phyloP scores from a whole-genome alignment of 2,888 invertebrate species.

The Morpho achilles region DNA sequence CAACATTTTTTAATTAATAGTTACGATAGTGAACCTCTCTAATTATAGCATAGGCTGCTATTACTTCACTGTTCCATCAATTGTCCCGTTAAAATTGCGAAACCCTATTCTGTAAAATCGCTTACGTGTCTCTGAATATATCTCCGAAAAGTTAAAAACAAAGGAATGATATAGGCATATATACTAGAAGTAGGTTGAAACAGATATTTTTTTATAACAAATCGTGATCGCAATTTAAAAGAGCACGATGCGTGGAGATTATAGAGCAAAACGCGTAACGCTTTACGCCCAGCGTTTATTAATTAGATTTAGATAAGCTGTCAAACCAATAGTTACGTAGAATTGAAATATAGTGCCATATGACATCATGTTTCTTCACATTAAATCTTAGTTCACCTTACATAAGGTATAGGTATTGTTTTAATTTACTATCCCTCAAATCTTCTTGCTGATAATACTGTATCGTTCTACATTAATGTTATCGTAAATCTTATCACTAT shows the following conservation, averaged over 20 bases:
- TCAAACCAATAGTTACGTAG: not conserved
- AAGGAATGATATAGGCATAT: constrained; percentile 17
- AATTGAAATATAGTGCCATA: not conserved
- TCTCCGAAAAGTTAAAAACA: constrained; percentile 1
- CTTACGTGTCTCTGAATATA: constrained; percentile 23
- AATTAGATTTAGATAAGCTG: not conserved
- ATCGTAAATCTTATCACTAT: no score
- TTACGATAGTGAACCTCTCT: constrained; percentile 10
- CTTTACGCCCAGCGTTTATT: not conserved
- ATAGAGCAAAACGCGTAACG: constrained; percentile 1
- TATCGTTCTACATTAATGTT: no score
- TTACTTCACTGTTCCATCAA: constrained; percentile 46
- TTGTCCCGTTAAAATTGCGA: constrained; percentile 38
- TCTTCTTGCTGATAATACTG: no score
- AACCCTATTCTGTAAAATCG: constrained; percentile 46
- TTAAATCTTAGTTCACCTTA: no score
- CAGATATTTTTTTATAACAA: constrained; percentile 22
- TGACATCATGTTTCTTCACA: not conserved
- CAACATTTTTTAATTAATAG: constrained; percentile 17
- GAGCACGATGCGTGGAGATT: constrained; percentile 8
- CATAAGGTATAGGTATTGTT: no score
- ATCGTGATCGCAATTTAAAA: constrained; percentile 11
- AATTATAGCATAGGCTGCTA: constrained; percentile 31
- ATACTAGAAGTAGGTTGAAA: constrained; percentile 17
- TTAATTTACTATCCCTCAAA: no score